These are phyloP conservation scores for Punctoribates punctum DNA, from an alignment of 2,888 invertebrate genomes.

Conservation along the genomic window DNA sequence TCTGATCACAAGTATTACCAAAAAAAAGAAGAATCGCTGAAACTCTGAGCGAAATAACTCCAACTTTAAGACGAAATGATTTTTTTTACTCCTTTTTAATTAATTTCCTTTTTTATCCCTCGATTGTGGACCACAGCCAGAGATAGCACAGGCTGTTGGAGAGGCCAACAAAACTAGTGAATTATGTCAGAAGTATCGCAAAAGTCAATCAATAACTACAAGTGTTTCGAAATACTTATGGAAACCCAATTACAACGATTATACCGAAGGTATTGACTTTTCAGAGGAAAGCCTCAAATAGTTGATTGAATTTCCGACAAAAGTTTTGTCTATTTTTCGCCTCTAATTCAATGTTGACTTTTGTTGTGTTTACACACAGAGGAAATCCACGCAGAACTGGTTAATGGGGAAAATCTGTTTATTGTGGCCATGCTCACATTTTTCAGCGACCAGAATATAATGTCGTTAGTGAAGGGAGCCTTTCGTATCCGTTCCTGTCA, in stretches of 20 bases:
- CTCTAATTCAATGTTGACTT: neutral
- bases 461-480: conserved; percentile 87
- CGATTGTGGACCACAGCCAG: no score
- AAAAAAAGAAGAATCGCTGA: no score
- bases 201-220: conserved; percentile 4
- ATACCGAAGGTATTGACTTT: conserved; percentile 61
- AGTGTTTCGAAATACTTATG: conserved; percentile 52
- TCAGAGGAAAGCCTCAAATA: neutral
- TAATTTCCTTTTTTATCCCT: no score
- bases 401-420: conserved; percentile 85
- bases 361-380: conserved; percentile 49
- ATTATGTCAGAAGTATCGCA: conserved; percentile 31
- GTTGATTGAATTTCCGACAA: neutral
- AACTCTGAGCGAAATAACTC: no score
- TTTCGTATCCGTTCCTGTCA: conserved; percentile 86
- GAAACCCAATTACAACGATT: conserved; percentile 69
- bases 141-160: conserved; percentile 7
- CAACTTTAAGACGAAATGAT: no score
- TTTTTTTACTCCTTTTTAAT: neutral
- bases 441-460: conserved; percentile 88
- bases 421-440: conserved; percentile 84
- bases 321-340: neutral
- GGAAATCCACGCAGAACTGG: conserved; percentile 91
- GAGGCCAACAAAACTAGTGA: conserved; percentile 14
- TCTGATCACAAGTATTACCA: no score